These are phyloP conservation scores for Paraplagusia blochii DNA, from an alignment of 2,113 vertebrate species.

Conservation along the genomic window DNA sequence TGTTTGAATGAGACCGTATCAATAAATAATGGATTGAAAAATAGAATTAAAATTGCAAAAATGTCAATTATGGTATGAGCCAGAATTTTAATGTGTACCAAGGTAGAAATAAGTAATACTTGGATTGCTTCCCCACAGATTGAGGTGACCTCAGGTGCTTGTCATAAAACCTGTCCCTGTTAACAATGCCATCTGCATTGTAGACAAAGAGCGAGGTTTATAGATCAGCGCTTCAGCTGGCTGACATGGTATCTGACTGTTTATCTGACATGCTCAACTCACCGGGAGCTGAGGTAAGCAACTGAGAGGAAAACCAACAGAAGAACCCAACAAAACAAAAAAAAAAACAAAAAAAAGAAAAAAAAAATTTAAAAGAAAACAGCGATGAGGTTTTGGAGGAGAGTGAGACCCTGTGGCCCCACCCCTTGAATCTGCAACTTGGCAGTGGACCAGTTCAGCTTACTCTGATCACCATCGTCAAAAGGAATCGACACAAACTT, in stretches of 20 bases:
- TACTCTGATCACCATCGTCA: slow-evolving; percentile 74
- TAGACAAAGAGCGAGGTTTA: slow-evolving; percentile 61
- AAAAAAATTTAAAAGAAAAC: slow-evolving; percentile 43
- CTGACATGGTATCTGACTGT: slow-evolving; percentile 39
- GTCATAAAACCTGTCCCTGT: slow-evolving; percentile 55
- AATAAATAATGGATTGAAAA: slow-evolving; percentile 71
- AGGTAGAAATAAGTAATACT: slow-evolving; percentile 52
- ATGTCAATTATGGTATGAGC: slow-evolving; percentile 69
- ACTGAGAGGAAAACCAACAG: slow-evolving; percentile 56
- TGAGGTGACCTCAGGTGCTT: slow-evolving; percentile 68
- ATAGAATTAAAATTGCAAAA: slow-evolving; percentile 70
- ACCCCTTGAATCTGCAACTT: slow-evolving; percentile 72
- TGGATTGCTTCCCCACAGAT: slow-evolving; percentile 61
- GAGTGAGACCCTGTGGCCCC: slow-evolving; percentile 64
- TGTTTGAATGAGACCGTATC: slow-evolving; percentile 71
- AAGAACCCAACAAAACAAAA: slow-evolving; percentile 26
- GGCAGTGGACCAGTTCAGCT: slow-evolving; percentile 77
- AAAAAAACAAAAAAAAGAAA: slow-evolving; percentile 20
- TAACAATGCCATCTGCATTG: slow-evolving; percentile 59
- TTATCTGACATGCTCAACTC: slow-evolving; percentile 59
- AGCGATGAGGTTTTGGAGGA: slow-evolving; percentile 74
- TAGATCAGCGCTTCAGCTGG: slow-evolving; percentile 50
- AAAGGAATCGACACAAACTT: slow-evolving; percentile 75
- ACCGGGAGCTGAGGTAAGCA: slow-evolving; percentile 66
- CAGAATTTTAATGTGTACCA: slow-evolving; percentile 63